Evolutionary conservation across 23 tunicate genomes (phyloP), one percentile per base, ranked within the genome.

Genomic region (Ascidia mentula): DNA sequence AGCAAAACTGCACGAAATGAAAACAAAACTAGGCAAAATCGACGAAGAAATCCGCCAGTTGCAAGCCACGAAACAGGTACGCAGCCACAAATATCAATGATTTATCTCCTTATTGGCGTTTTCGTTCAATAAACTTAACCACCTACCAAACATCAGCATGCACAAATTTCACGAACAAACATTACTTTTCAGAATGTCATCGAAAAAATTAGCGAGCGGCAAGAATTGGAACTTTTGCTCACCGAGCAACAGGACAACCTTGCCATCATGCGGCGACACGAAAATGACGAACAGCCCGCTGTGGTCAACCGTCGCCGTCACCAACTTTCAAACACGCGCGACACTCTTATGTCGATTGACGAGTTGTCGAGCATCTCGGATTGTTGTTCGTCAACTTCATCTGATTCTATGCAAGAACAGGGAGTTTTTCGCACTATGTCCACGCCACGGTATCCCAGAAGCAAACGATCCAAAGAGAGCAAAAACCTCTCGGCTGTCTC

Each of bases 191-290:
- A 79, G 80, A 88, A 82, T 46, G 83, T 73, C 1, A 38, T 91
- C 34, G 97, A 91, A 69, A 91, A 86, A 60, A 77, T 91, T 35
- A 87, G 71, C 2, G 87, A 91, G 36, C 84, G 97, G 18, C 90
- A 79, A 31, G 90, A 91, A 30, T 80, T 91, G 18, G 90, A 84
- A 61, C 85, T 91, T 36, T 78, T 91, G 17, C 38, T 91, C 18
- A 37, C 82, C 33, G 97, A 91, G 45, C 90, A 91, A 42, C 89
- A 85, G 36, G 97, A 91, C 17, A 82, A 69, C 37, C 76, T 91
- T 0, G 77, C 36, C 34, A 81, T 91, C 76, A 42, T 79, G 39
- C 40, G 65, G 22, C 77, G 78, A 9, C 36, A 82, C 46, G 34
- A 18, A 18, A 26, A 34, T 9, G 35, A 30, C 12, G 61, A 34